A percentile compares a stretch with the other conserved stretches of the same genome.
Conservation (phyloP, 2,113 vertebrate genomes). For the Cavia porcellus region DNA sequence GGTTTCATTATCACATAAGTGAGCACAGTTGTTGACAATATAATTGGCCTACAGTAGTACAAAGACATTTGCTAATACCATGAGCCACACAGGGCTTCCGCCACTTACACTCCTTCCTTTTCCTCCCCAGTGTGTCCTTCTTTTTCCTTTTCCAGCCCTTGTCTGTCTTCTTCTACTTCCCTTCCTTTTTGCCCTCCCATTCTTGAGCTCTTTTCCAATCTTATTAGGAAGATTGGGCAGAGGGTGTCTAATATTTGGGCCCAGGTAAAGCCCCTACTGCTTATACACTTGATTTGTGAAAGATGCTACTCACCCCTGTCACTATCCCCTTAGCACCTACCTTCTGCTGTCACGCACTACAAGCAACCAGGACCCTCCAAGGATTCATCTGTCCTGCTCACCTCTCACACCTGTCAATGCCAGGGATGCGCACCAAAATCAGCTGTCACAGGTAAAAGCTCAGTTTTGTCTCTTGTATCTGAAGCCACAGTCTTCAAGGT, state of each 20-base stretch:
- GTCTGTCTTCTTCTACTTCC: not conserved
- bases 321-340: not conserved
- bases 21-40: not conserved
- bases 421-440: not conserved
- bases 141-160: not conserved
- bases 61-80: not conserved
- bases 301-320: accelerated
- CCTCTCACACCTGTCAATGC: not conserved
- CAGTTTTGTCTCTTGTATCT: not conserved
- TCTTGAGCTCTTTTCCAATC: not conserved
- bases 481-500: not conserved
- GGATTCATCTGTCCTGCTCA: not conserved
- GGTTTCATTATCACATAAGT: not conserved
- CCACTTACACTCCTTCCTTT: not conserved
- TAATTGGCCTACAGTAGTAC: not conserved
- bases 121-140: not conserved
- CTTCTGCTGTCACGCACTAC: not conserved
- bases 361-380: not conserved
- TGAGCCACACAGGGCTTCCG: not conserved
- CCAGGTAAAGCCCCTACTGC: not conserved
- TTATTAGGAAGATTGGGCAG: not conserved
- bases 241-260: not conserved
- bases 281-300: not conserved
- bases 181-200: not conserved
- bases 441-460: not conserved